A percentile compares a stretch with the other conserved stretches of the same genome.
Evolutionary conservation across 2,113 vertebrate genomes (phyloP).

Genomic region (Neolamprologus devosi): DNA sequence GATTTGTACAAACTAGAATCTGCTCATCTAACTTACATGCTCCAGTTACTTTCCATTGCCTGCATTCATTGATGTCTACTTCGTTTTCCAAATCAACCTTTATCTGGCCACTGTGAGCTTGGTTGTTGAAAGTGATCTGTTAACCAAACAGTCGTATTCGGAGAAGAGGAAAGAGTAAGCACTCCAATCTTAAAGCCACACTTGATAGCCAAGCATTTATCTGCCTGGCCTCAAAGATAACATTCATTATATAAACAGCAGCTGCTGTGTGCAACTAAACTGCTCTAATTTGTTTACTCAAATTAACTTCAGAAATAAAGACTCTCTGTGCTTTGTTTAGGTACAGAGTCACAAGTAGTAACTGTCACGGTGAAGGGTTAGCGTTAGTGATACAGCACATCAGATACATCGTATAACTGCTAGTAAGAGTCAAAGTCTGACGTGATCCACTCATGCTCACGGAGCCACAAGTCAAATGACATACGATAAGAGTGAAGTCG

Average conservation of each 20-base stretch:
- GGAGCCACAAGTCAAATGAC: conserved; percentile 11
- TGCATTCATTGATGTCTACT: conserved; percentile 87
- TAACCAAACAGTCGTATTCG: background rate
- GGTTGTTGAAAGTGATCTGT: conserved; percentile 89
- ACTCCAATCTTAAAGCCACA: background rate
- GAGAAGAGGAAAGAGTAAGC: background rate
- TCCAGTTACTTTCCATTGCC: conserved; percentile 85
- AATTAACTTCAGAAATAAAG: background rate
- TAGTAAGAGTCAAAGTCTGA: background rate
- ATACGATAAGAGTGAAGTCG: conserved; percentile 82
- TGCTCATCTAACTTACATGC: conserved; percentile 76
- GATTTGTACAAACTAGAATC: background rate
- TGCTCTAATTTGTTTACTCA: background rate
- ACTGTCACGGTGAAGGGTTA: background rate
- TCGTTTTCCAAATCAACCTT: conserved; percentile 84
- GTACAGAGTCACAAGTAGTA: background rate
- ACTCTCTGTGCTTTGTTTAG: background rate
- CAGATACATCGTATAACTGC: background rate
- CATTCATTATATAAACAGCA: background rate
- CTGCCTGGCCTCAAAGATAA: background rate
- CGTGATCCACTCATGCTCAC: background rate
- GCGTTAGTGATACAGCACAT: background rate
- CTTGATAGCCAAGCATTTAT: background rate
- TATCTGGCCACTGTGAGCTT: conserved; percentile 89
- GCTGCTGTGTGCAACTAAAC: background rate